These are phyloP conservation scores for Archaeoteleia sp. DNA, from an alignment of 2,888 invertebrate species.

Conservation along the genomic window DNA sequence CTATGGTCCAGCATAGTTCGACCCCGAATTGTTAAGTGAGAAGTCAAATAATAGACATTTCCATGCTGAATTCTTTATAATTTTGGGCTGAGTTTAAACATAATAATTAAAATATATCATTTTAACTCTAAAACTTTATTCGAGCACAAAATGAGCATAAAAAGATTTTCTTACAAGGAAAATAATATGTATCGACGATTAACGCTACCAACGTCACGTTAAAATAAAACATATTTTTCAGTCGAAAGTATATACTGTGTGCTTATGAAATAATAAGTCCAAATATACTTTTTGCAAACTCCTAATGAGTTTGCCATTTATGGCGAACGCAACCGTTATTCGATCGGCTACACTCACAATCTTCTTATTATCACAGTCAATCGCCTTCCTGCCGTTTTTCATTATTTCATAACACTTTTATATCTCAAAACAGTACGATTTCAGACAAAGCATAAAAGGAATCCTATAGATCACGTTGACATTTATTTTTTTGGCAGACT, in stretches of 20 bases:
- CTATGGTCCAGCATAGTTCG: no score
- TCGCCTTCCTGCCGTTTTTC: conserved; percentile 57
- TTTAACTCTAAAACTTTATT: no score
- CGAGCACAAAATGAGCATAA: no score
- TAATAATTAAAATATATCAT: no score
- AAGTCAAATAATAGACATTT: no score
- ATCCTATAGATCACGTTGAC: conserved; percentile 3
- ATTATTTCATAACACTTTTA: conserved; percentile 6
- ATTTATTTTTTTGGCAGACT: no score
- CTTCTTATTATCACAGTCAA: conserved; percentile 72
- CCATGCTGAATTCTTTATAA: no score
- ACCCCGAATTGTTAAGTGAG: no score
- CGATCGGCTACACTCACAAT: conserved; percentile 60
- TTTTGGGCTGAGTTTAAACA: no score
- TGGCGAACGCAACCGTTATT: conserved; percentile 53
- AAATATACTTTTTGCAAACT: conserved; percentile 38
- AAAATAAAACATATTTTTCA: conserved; percentile 20
- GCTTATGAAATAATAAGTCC: conserved; percentile 41
- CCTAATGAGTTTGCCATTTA: conserved; percentile 35
- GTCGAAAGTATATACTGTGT: conserved; percentile 36
- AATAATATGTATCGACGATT: no score
- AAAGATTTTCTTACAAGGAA: no score
- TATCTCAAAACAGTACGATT: conserved; percentile 32
- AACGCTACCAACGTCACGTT: no score
- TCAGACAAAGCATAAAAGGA: conserved; percentile 33